Conservation (phyloP, 1,140 invertebrate genomes). For the Drosophila santomea region DNA sequence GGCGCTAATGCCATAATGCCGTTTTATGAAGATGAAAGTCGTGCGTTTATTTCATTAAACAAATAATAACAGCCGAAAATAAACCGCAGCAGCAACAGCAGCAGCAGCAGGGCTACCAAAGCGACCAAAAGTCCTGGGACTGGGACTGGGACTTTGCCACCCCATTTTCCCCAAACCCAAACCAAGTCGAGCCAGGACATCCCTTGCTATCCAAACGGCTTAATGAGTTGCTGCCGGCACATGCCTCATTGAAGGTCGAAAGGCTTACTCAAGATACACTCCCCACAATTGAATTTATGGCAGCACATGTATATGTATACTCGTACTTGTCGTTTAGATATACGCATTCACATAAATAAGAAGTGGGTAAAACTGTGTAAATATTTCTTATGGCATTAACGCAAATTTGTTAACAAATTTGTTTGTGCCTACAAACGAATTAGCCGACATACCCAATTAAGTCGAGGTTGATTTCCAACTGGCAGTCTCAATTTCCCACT, state of each 20-base stretch:
- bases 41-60: constrained; percentile 83
- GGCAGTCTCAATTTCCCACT: constrained; percentile 31
- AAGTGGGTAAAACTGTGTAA: constrained; percentile 44
- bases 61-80: constrained; percentile 82
- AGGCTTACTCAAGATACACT: constrained; percentile 63
- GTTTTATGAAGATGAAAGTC: constrained; percentile 83
- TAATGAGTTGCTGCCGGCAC: constrained; percentile 77
- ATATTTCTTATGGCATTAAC: constrained; percentile 79
- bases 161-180: background rate
- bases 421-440: constrained; percentile 82
- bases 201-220: constrained; percentile 43
- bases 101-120: constrained; percentile 39
- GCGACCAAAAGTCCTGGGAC: no score
- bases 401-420: constrained; percentile 83
- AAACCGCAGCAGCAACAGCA: constrained; percentile 61
- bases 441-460: constrained; percentile 66
- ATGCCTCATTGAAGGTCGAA: constrained; percentile 82
- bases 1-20: constrained; percentile 80
- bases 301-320: constrained; percentile 44
- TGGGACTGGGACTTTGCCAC: background rate
- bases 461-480: constrained; percentile 52
- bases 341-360: background rate
- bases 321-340: constrained; percentile 5
- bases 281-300: constrained; percentile 75
- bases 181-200: constrained; percentile 8